A percentile compares a stretch with the other conserved stretches of the same genome.
Conservation (phyloP, 2,888 invertebrate genomes). For the Orchesella flavescens region DNA sequence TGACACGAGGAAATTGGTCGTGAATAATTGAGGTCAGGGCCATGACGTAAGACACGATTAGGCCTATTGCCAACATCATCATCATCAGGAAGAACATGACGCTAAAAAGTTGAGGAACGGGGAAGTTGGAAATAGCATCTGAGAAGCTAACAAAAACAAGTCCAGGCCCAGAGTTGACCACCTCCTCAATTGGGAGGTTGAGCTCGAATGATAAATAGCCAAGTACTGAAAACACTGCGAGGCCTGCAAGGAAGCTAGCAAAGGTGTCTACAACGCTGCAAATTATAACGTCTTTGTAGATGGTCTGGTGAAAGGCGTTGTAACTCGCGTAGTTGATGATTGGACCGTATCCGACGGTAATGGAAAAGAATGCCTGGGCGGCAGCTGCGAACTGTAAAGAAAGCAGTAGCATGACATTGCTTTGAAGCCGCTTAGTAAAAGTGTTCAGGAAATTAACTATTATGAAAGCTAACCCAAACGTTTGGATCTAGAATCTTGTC, state of each 20-base stretch:
- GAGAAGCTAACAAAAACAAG: conserved; percentile 89
- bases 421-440: too few species aligned
- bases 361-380: conserved; percentile 85
- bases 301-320: conserved; percentile 82
- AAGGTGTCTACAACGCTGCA: conserved; percentile 80
- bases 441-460: too few species aligned
- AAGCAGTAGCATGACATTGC: too few species aligned
- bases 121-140: conserved; percentile 85
- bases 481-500: conserved; percentile 81
- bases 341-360: conserved; percentile 84
- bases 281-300: conserved; percentile 86
- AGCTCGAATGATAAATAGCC: too few species aligned
- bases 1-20: conserved; percentile 80
- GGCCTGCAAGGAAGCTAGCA: conserved; percentile 86
- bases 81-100: conserved; percentile 88
- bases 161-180: conserved; percentile 71
- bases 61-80: conserved; percentile 84
- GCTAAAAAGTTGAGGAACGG: conserved; percentile 80
- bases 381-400: neutral
- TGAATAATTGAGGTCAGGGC: conserved; percentile 81
- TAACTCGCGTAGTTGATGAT: conserved; percentile 87
- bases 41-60: conserved; percentile 83
- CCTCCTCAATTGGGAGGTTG: too few species aligned
- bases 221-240: conserved; percentile 80
- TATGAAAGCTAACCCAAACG: conserved; percentile 75